phyloP scores from a whole-genome alignment of 2,797 vertebrate genomes.

The Sparidentex hasta region DNA sequence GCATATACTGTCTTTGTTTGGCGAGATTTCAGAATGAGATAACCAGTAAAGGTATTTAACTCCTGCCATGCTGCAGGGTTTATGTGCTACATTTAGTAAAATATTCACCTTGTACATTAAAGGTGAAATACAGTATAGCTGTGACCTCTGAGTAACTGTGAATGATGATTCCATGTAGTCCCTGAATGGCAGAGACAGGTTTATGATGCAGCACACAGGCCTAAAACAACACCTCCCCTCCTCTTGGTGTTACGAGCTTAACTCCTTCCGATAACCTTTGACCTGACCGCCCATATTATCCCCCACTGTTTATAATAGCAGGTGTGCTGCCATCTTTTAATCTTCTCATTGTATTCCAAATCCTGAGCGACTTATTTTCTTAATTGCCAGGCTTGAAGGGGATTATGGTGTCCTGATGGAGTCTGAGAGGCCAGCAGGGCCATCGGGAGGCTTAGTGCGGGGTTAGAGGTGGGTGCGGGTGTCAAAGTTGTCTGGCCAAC shows the following conservation, averaged over 20 bases:
- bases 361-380: slow-evolving; percentile 50
- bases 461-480: slow-evolving; percentile 26
- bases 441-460: slow-evolving; percentile 26
- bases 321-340: slow-evolving; percentile 51
- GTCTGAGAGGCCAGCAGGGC: slow-evolving; percentile 35
- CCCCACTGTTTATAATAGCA: slow-evolving; percentile 36
- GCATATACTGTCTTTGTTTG: neutral
- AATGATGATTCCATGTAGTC: neutral
- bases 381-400: slow-evolving; percentile 46
- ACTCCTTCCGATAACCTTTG: slow-evolving; percentile 18
- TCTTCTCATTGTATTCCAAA: slow-evolving; percentile 59
- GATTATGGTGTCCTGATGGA: slow-evolving; percentile 40
- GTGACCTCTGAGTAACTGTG: neutral
- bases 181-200: neutral
- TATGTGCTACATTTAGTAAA: neutral
- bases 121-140: neutral
- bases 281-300: slow-evolving; percentile 34
- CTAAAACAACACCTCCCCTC: neutral
- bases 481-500: slow-evolving; percentile 20
- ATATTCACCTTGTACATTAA: neutral
- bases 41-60: neutral
- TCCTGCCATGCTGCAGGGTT: neutral
- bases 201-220: neutral
- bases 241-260: neutral
- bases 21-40: slow-evolving; percentile 6